A percentile compares a stretch with the other conserved stretches of the same genome.
phyloP scores from a whole-genome alignment of 2,113 vertebrate genomes.

The Monarcha castaneiventris region DNA sequence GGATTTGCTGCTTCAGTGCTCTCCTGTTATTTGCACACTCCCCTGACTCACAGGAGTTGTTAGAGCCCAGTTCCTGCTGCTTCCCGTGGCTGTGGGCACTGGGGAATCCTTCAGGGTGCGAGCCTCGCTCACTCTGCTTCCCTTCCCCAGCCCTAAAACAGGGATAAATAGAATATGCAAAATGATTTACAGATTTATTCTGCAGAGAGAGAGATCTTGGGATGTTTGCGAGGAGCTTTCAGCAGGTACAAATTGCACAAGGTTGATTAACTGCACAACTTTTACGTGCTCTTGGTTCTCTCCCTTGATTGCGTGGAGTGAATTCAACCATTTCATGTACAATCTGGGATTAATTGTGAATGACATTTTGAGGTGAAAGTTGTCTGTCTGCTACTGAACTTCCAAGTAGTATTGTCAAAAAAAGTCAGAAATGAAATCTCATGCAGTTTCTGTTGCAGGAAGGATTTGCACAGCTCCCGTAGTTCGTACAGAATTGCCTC shows the following conservation, averaged over 20 bases:
- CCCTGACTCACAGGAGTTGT: not conserved
- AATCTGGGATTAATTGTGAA: conserved; percentile 27
- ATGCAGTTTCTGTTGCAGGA: not conserved
- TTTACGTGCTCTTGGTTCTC: not conserved
- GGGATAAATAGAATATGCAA: not conserved
- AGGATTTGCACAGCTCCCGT: not conserved
- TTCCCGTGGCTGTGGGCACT: not conserved
- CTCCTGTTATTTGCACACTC: not conserved
- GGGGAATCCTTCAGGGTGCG: not conserved
- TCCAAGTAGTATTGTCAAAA: not conserved
- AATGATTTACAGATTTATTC: not conserved
- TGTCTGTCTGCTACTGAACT: not conserved
- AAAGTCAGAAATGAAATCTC: not conserved
- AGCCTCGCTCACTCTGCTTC: not conserved
- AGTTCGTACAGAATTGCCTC: not conserved
- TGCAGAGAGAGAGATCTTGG: not conserved
- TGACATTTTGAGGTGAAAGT: conserved; percentile 10
- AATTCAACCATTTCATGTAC: conserved; percentile 28
- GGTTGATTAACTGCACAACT: conserved; percentile 27
- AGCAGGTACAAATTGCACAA: not conserved
- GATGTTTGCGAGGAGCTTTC: not conserved
- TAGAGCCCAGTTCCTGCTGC: not conserved
- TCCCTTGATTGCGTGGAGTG: conserved; percentile 21
- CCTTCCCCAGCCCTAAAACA: not conserved
- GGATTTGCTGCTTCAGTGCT: conserved; percentile 6